Evolutionary conservation across 2,888 invertebrate species (phyloP).

Genomic region (Cheilosia impressa): DNA sequence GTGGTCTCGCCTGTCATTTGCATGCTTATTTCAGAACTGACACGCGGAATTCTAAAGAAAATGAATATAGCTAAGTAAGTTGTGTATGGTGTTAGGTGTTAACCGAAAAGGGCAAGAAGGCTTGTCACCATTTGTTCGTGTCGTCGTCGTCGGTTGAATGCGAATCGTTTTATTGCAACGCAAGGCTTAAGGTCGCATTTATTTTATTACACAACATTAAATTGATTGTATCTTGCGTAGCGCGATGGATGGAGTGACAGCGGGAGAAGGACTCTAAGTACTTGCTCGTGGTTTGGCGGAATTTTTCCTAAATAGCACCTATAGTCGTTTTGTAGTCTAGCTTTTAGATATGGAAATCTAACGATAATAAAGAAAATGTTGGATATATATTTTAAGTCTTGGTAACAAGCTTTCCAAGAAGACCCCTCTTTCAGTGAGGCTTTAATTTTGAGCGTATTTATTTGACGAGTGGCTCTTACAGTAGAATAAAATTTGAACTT

Average conservation of each 20-base stretch:
- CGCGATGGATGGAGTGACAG: constrained; percentile 28
- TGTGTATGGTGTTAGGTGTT: background rate
- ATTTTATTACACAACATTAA: constrained; percentile 59
- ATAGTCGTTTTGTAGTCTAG: background rate
- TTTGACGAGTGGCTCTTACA: too few relatives aligned
- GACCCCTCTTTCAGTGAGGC: too few relatives aligned
- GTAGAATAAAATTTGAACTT: too few relatives aligned
- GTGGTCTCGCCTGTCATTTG: constrained; percentile 67
- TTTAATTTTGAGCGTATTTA: too few relatives aligned
- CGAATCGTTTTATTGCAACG: constrained; percentile 68
- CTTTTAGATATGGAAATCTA: too few relatives aligned
- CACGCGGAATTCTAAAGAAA: constrained; percentile 20
- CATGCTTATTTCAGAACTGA: constrained; percentile 48
- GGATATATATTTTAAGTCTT: too few relatives aligned
- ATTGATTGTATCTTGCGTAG: constrained; percentile 56
- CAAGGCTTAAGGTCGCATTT: constrained; percentile 57
- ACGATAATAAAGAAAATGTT: too few relatives aligned
- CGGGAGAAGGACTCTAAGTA: constrained; percentile 17
- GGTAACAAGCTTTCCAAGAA: too few relatives aligned
- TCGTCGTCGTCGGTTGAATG: constrained; percentile 8
- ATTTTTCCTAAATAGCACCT: background rate
- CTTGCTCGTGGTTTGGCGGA: constrained; percentile 14
- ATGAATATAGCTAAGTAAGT: background rate
- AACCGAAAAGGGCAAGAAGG: constrained; percentile 38
- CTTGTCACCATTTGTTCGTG: constrained; percentile 47